Percentiles rank a stretch among this genome's conserved stretches.
phyloP scores from a whole-genome alignment of 2,888 invertebrate species.

The Agrotis puta region DNA sequence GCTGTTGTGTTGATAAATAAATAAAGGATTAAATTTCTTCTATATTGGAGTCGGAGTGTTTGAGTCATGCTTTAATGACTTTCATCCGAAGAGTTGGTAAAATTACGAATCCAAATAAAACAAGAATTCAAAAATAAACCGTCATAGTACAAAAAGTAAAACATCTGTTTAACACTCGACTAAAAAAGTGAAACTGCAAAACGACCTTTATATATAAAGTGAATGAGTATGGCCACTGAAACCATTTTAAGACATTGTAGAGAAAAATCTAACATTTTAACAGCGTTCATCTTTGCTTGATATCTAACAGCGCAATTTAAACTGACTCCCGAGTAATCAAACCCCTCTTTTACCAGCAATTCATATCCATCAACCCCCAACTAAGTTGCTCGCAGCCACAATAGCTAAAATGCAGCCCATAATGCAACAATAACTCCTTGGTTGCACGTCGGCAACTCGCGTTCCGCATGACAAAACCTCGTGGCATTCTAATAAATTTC shows the following conservation, averaged over 20 bases:
- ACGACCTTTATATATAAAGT: no score
- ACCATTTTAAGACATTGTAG: no score
- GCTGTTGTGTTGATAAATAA: background rate
- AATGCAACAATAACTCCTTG: constrained; percentile 81
- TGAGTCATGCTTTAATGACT: background rate
- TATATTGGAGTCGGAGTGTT: background rate
- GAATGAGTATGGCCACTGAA: no score
- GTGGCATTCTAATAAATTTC: constrained; percentile 88
- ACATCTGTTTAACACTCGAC: no score
- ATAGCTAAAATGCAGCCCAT: constrained; percentile 76
- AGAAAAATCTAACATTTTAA: no score
- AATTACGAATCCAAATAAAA: no score
- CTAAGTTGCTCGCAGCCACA: constrained; percentile 50
- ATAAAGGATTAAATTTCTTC: background rate
- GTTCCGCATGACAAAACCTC: constrained; percentile 81
- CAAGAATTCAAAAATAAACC: no score
- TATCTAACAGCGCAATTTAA: background rate
- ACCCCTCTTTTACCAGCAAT: constrained; percentile 27
- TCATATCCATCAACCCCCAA: constrained; percentile 38
- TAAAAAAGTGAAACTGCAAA: no score
- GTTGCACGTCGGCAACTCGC: constrained; percentile 72
- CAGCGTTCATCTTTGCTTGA: no score
- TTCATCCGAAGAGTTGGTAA: no score
- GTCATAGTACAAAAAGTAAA: no score
- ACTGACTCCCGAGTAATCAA: background rate